These are phyloP conservation scores for Atta cephalotes DNA, from an alignment of 1,140 invertebrate genomes.

Conservation along the genomic window DNA sequence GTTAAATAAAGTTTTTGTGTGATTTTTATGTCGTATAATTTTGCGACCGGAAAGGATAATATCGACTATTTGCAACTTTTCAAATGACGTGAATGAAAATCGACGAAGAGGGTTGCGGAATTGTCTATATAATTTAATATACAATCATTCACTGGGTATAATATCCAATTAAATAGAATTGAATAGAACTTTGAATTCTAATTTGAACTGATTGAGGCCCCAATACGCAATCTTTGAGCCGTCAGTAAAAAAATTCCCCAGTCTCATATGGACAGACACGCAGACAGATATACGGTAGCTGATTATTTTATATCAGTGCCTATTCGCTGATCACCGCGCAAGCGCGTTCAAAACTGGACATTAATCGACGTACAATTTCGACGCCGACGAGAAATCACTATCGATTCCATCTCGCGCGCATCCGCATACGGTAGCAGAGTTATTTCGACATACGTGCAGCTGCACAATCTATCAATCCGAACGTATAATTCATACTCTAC, in stretches of 20 bases:
- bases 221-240: conserved; percentile 71
- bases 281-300: conserved; percentile 73
- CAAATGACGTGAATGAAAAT: conserved; percentile 22
- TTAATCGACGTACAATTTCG: conserved; percentile 50
- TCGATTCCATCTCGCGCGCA: conserved; percentile 33
- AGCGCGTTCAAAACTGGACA: conserved; percentile 21
- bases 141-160: conserved; percentile 63
- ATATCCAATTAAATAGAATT: conserved; percentile 84
- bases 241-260: conserved; percentile 74
- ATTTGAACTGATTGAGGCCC: conserved; percentile 81
- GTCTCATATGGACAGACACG: conserved; percentile 23
- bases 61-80: conserved; percentile 9
- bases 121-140: conserved; percentile 76
- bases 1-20: not conserved
- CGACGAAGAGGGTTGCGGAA: conserved; percentile 31
- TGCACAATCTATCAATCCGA: conserved; percentile 22
- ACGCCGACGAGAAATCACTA: conserved; percentile 41
- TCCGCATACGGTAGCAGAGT: conserved; percentile 21
- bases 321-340: conserved; percentile 12
- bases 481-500: conserved; percentile 25
- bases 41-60: not conserved
- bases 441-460: conserved; percentile 41
- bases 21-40: not conserved
- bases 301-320: conserved; percentile 77
- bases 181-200: too few species aligned